Conservation (phyloP, 2,797 vertebrate genomes). For the Cryptoblepharus egeriae region DNA sequence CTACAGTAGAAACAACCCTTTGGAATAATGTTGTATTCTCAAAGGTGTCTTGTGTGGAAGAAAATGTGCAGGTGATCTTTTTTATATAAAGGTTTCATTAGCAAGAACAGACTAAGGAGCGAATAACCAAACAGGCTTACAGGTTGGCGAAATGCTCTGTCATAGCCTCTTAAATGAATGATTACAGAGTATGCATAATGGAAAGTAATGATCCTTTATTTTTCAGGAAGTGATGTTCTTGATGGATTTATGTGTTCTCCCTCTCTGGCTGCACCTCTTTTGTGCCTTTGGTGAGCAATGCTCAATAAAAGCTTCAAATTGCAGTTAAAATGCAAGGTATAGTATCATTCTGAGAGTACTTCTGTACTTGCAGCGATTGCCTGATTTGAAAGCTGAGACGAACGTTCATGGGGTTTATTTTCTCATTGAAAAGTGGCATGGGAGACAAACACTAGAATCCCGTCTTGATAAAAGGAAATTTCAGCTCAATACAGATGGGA, state of each 20-base stretch:
- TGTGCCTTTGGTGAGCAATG: background rate
- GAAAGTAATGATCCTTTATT: background rate
- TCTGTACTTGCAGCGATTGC: background rate
- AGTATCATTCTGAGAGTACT: background rate
- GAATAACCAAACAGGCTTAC: conserved; percentile 18
- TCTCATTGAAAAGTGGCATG: background rate
- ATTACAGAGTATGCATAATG: conserved; percentile 4
- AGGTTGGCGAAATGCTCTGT: background rate
- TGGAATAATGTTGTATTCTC: background rate
- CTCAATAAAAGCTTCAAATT: conserved; percentile 4
- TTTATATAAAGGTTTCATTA: background rate
- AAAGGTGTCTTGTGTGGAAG: background rate
- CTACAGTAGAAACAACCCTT: background rate
- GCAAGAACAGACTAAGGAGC: conserved; percentile 13
- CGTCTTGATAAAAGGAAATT: too few species aligned
- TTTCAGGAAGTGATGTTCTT: background rate
- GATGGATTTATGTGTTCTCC: background rate
- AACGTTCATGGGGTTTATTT: background rate
- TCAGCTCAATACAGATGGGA: too few species aligned
- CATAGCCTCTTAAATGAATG: conserved; percentile 4
- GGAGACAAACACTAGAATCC: too few species aligned
- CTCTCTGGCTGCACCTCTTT: background rate
- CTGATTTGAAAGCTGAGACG: background rate
- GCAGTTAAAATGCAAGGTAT: background rate
- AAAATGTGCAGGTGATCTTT: conserved; percentile 6